Percentiles rank a stretch among this genome's conserved stretches.
Evolutionary conservation across 2,113 vertebrate genomes (phyloP).

Genomic region (human): DNA sequence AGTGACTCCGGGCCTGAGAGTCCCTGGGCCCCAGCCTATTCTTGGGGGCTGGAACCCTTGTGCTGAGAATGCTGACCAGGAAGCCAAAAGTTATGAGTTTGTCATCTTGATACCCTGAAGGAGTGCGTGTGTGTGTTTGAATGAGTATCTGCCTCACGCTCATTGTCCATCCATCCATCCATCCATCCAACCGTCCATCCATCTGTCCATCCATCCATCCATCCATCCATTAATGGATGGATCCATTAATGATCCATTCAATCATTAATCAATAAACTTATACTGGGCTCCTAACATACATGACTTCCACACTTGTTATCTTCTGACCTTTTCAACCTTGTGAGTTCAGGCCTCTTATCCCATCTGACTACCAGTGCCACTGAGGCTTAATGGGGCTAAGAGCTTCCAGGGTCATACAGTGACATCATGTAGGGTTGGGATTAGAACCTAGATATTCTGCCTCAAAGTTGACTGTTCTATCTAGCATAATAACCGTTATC

Average conservation of each 20-base stretch:
- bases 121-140: not conserved
- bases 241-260: not conserved
- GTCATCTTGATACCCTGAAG: not conserved
- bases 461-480: not conserved
- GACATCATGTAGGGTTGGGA: not conserved
- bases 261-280: not conserved
- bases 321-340: not conserved
- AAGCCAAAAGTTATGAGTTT: not conserved
- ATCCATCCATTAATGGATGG: not conserved
- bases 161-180: not conserved
- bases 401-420: not conserved
- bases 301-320: not conserved
- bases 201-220: not conserved
- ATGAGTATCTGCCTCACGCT: not conserved
- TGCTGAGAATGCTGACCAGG: accelerated
- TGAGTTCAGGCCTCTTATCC: not conserved
- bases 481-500: not conserved
- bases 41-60: not conserved
- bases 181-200: not conserved
- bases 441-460: not conserved
- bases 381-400: not conserved
- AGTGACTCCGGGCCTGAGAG: not conserved
- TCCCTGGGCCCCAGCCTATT: not conserved
- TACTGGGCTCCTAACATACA: not conserved
- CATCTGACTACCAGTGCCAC: not conserved